Evolutionary conservation across 2,797 vertebrate genomes (phyloP).

Genomic region (Pseudocheirus occidentalis): DNA sequence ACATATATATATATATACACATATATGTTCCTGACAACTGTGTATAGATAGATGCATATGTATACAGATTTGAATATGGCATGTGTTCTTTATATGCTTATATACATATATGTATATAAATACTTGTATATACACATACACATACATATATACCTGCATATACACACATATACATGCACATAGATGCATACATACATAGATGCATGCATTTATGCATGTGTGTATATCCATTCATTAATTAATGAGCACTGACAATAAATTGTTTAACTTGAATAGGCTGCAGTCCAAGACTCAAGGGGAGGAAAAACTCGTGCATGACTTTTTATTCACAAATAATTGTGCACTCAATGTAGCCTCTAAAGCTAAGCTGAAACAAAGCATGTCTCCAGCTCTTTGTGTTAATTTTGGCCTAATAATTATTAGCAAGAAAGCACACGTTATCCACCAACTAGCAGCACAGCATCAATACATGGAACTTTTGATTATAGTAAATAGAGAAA

Average conservation of each 20-base stretch:
- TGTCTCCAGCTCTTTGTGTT: neutral
- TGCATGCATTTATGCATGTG: too few species aligned
- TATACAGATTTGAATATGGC: too few species aligned
- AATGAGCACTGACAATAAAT: neutral
- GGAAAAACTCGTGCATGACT: neutral
- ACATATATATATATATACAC: too few species aligned
- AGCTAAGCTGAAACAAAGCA: neutral
- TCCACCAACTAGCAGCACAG: neutral
- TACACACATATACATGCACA: too few species aligned
- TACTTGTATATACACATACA: too few species aligned
- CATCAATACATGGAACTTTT: neutral
- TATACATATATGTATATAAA: too few species aligned
- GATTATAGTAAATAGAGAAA: neutral
- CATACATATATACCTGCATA: too few species aligned
- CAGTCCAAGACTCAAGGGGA: neutral
- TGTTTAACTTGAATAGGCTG: neutral
- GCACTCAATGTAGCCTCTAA: neutral
- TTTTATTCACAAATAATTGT: neutral
- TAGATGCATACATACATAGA: too few species aligned
- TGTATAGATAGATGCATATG: too few species aligned
- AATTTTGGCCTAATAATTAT: neutral
- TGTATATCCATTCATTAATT: neutral
- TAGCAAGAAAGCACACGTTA: neutral
- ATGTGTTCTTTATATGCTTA: too few species aligned
- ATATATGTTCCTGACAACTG: too few species aligned